A percentile compares a stretch with the other conserved stretches of the same genome.
These are phyloP conservation scores for Lates japonicus DNA, from an alignment of 2,797 vertebrate genomes.

Conservation along the genomic window DNA sequence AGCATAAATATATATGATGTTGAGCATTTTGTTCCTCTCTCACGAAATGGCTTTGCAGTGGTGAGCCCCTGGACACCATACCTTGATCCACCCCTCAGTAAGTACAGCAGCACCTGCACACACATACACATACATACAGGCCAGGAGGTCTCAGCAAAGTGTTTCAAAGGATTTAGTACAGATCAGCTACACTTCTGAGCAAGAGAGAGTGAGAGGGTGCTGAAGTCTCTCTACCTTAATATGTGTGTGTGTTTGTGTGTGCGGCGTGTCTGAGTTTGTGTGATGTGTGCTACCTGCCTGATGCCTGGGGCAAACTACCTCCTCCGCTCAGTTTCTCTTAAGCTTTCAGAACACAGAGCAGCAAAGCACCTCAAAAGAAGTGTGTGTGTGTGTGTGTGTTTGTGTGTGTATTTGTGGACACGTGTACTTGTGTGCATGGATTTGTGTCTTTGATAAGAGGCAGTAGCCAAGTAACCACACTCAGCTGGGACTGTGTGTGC, in stretches of 20 bases:
- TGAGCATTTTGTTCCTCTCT: slow-evolving; percentile 54
- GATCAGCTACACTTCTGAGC: slow-evolving; percentile 65
- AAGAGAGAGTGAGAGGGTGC: slow-evolving; percentile 7
- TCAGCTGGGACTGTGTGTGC: slow-evolving; percentile 75
- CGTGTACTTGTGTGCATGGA: slow-evolving; percentile 45
- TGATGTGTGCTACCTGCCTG: slow-evolving; percentile 61
- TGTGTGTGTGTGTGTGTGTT: slow-evolving; percentile 3
- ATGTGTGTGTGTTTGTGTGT: slow-evolving; percentile 24
- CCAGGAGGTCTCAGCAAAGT: slow-evolving; percentile 59
- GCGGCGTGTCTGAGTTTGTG: slow-evolving; percentile 37
- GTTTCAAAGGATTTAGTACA: slow-evolving; percentile 70
- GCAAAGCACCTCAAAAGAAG: slow-evolving; percentile 53
- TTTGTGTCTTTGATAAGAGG: slow-evolving; percentile 75
- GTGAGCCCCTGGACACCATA: slow-evolving; percentile 94
- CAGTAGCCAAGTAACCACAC: slow-evolving; percentile 75
- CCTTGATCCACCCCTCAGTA: slow-evolving; percentile 91
- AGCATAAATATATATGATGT: slow-evolving; percentile 22
- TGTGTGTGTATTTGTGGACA: slow-evolving; percentile 2
- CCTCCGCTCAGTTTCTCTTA: slow-evolving; percentile 56
- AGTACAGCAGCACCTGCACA: slow-evolving; percentile 66
- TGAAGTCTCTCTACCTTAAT: slow-evolving; percentile 4
- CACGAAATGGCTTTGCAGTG: slow-evolving; percentile 95
- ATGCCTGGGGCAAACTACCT: slow-evolving; percentile 58
- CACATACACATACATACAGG: slow-evolving; percentile 36
- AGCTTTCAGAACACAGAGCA: slow-evolving; percentile 54